Evolutionary conservation across 1,140 invertebrate species (phyloP).

Genomic region (Camponotus floridanus): DNA sequence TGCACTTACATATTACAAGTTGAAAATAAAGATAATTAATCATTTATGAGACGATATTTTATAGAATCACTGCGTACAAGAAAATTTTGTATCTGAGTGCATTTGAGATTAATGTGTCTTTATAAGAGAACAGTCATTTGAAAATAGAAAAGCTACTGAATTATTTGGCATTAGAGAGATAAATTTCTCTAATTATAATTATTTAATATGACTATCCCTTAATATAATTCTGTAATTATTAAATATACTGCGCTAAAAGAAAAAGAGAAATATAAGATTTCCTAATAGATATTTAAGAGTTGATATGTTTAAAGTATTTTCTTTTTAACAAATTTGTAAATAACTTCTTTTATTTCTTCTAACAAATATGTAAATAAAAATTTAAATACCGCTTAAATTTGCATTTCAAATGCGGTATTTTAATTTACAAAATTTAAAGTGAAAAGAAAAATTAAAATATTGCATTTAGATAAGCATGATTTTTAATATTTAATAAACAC

Average conservation of each 20-base stretch:
- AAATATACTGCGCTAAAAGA: not conserved
- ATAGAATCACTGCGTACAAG: not conserved
- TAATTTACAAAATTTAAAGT: too few relatives aligned
- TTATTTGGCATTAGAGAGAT: not conserved
- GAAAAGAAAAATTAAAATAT: too few relatives aligned
- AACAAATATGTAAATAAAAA: too few relatives aligned
- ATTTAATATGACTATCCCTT: too few relatives aligned
- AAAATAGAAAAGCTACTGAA: not conserved
- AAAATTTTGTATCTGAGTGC: not conserved
- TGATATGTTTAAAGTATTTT: not conserved
- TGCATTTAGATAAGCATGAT: not conserved
- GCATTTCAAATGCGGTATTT: too few relatives aligned
- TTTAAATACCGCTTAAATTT: too few relatives aligned
- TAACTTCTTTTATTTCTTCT: too few relatives aligned
- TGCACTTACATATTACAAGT: not conserved
- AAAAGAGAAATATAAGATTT: not conserved
- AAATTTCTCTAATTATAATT: not conserved
- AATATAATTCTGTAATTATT: not conserved
- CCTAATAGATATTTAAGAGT: not conserved
- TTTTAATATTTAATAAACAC: too few relatives aligned
- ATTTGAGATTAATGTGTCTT: conserved; percentile 9
- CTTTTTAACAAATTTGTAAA: not conserved
- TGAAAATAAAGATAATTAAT: not conserved
- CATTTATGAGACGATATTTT: conserved; percentile 15
- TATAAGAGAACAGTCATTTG: not conserved